Evolutionary conservation across 1,140 invertebrate genomes (phyloP).

Genomic region (Goniozus legneri): DNA sequence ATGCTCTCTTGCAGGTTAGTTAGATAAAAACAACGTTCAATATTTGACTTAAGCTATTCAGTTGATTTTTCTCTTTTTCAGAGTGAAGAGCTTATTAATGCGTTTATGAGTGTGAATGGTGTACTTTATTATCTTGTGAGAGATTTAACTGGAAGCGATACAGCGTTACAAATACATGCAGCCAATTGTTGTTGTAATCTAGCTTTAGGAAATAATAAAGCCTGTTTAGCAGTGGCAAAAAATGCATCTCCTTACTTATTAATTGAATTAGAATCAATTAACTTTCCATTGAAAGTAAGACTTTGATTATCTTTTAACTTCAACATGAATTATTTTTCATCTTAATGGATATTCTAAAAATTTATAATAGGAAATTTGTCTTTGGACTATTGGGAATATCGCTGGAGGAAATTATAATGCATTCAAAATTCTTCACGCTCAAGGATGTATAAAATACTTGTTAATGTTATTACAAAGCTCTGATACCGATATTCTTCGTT

Average conservation of each 20-base stretch:
- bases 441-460: slow-evolving; percentile 36
- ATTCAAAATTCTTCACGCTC: slow-evolving; percentile 37
- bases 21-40: not conserved
- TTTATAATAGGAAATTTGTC: slow-evolving; percentile 37
- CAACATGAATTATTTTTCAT: not conserved
- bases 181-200: slow-evolving; percentile 51
- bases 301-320: no score
- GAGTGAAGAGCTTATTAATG: slow-evolving; percentile 41
- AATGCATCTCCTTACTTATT: slow-evolving; percentile 40
- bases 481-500: slow-evolving; percentile 27
- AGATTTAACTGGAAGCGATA: slow-evolving; percentile 40
- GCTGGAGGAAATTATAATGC: slow-evolving; percentile 28
- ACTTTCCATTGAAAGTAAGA: slow-evolving; percentile 39
- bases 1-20: slow-evolving; percentile 42
- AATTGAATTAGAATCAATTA: slow-evolving; percentile 40
- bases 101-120: slow-evolving; percentile 40
- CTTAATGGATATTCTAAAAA: not conserved
- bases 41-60: not conserved
- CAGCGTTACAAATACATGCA: slow-evolving; percentile 38
- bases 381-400: slow-evolving; percentile 49
- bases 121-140: slow-evolving; percentile 36
- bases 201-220: slow-evolving; percentile 42
- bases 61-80: slow-evolving; percentile 16
- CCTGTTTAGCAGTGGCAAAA: slow-evolving; percentile 41
- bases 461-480: slow-evolving; percentile 32